A percentile compares a stretch with the other conserved stretches of the same genome.
Evolutionary conservation across 2,888 invertebrate genomes (phyloP).

Genomic region (Camponotus fellah): DNA sequence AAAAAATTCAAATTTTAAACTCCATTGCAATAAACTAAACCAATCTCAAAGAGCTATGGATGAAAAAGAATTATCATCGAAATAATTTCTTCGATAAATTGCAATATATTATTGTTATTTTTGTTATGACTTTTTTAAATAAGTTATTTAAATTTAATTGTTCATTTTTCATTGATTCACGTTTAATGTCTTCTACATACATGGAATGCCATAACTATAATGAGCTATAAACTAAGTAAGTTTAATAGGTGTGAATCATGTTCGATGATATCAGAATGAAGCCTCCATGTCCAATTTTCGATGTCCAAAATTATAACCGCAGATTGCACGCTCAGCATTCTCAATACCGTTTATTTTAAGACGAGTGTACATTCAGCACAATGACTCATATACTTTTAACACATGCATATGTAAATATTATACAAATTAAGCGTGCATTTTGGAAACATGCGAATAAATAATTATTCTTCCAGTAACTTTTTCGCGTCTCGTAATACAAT

Average conservation of each 20-base stretch:
- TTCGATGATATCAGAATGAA: constrained; percentile 59
- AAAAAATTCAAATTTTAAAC: not conserved
- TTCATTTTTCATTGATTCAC: constrained; percentile 53
- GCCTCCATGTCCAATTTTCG: not conserved
- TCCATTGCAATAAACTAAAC: not conserved
- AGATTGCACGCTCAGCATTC: not conserved
- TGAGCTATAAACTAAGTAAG: constrained; percentile 56
- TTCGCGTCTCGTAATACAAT: not conserved
- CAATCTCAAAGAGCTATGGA: constrained; percentile 20
- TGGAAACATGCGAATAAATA: not conserved
- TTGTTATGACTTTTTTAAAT: constrained; percentile 59
- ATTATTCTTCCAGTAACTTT: not conserved
- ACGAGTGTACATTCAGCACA: not conserved
- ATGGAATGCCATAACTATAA: constrained; percentile 48
- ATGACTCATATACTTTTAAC: constrained; percentile 9
- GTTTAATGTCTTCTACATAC: constrained; percentile 11
- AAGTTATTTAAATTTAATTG: constrained; percentile 37
- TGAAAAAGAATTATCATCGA: constrained; percentile 45
- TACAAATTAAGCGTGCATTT: not conserved
- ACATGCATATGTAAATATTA: not conserved
- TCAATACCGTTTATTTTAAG: constrained; percentile 27
- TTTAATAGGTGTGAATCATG: constrained; percentile 36
- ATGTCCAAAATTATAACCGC: constrained; percentile 22
- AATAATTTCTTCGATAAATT: constrained; percentile 59
- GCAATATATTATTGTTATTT: constrained; percentile 39